Evolutionary conservation across 2,797 vertebrate species (phyloP).

Genomic region (Halcyon badia): DNA sequence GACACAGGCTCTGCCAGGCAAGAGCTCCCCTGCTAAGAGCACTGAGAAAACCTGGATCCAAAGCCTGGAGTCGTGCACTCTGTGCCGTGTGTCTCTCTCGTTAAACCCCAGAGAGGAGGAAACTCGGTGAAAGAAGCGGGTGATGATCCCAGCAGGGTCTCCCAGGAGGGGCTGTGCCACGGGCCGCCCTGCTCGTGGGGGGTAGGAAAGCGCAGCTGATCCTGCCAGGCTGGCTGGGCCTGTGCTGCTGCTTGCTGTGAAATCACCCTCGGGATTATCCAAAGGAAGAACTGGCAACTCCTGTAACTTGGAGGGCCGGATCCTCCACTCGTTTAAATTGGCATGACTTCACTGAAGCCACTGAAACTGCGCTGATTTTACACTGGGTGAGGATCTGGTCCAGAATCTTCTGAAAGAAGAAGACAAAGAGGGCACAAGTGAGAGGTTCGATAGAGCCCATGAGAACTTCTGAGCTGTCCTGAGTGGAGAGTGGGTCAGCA

Average conservation of each 20-base stretch:
- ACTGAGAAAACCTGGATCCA: neutral
- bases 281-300: conserved; percentile 63
- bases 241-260: conserved; percentile 66
- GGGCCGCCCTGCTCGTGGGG: neutral
- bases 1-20: neutral
- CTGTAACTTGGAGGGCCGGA: conserved; percentile 62
- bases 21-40: neutral
- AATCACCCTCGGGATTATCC: conserved; percentile 69
- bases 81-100: neutral
- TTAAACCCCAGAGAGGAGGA: neutral
- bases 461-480: neutral
- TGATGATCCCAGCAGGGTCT: conserved; percentile 27
- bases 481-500: neutral
- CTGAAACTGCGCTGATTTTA: conserved; percentile 33
- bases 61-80: neutral
- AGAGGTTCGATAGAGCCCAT: neutral
- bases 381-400: neutral
- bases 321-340: conserved; percentile 63
- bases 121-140: neutral
- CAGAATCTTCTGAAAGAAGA: neutral
- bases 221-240: conserved; percentile 68
- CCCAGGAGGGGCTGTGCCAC: neutral
- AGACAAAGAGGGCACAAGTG: rapidly evolving
- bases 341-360: conserved; percentile 64
- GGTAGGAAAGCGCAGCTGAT: neutral